phyloP scores from a whole-genome alignment of 2,888 invertebrate genomes.

The Nemoura dubitans region DNA sequence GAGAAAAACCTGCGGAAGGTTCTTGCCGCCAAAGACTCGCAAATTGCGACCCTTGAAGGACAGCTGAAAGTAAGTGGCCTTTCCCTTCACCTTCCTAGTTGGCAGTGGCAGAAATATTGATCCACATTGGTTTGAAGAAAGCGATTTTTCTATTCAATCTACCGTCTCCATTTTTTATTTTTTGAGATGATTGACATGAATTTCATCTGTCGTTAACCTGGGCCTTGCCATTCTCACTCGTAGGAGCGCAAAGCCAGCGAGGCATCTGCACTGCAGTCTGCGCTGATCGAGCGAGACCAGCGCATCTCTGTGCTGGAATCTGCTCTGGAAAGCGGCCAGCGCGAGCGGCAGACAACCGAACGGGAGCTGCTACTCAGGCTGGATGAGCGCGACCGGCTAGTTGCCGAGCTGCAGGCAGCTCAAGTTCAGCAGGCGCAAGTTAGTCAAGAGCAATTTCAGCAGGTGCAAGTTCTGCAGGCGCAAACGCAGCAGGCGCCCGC shows the following conservation, averaged over 20 bases:
- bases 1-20: neutral
- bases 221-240: too few relatives aligned
- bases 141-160: too few relatives aligned
- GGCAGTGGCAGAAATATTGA: too few relatives aligned
- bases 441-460: neutral
- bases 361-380: conserved; percentile 8
- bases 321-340: neutral
- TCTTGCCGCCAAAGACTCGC: neutral
- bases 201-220: too few relatives aligned
- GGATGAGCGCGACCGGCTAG: neutral
- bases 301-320: neutral
- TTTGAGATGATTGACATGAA: too few relatives aligned
- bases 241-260: neutral
- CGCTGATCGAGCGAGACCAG: neutral
- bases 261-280: neutral
- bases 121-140: too few relatives aligned
- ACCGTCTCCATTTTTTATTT: neutral
- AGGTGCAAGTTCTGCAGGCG: too few relatives aligned
- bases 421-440: neutral
- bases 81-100: too few relatives aligned
- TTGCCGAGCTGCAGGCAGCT: neutral
- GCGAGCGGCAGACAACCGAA: neutral
- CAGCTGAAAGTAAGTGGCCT: neutral
- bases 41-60: neutral
- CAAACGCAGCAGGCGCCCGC: neutral